phyloP scores from a whole-genome alignment of 2,797 vertebrate species.

The Cephalopachus bancanus region DNA sequence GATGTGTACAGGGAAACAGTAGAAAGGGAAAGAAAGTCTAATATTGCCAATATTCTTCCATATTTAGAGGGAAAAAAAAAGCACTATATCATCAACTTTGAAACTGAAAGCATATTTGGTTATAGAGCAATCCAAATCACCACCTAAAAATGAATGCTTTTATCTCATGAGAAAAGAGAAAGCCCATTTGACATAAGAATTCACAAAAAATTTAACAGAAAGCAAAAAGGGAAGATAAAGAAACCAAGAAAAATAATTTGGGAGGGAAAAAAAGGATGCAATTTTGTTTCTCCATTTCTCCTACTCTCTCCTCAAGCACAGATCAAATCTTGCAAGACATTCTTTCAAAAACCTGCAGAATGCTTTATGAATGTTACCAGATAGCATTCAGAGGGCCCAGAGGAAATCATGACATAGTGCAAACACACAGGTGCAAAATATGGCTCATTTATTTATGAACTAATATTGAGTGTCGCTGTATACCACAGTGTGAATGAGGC shows the following conservation, averaged over 20 bases:
- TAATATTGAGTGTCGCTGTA: neutral
- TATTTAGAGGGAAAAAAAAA: neutral
- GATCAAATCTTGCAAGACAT: neutral
- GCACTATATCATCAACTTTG: neutral
- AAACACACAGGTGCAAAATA: neutral
- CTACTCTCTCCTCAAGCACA: neutral
- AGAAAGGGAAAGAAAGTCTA: neutral
- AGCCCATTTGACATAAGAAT: neutral
- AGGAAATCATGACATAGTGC: neutral
- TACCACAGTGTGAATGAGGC: neutral
- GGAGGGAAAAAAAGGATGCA: neutral
- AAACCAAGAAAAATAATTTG: neutral
- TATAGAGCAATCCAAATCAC: neutral
- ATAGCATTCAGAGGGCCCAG: neutral
- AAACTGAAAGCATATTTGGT: neutral
- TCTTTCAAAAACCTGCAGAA: neutral
- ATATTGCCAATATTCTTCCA: neutral
- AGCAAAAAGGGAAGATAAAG: neutral
- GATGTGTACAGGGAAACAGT: neutral
- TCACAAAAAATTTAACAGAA: constrained; percentile 44
- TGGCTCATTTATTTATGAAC: neutral
- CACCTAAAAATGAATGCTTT: constrained; percentile 12
- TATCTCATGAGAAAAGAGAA: constrained; percentile 17
- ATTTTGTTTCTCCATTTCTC: constrained; percentile 10
- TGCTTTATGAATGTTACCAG: neutral